Base-by-base conservation (phyloP, 2,113 vertebrate species). In the Fulica atra region DNA sequence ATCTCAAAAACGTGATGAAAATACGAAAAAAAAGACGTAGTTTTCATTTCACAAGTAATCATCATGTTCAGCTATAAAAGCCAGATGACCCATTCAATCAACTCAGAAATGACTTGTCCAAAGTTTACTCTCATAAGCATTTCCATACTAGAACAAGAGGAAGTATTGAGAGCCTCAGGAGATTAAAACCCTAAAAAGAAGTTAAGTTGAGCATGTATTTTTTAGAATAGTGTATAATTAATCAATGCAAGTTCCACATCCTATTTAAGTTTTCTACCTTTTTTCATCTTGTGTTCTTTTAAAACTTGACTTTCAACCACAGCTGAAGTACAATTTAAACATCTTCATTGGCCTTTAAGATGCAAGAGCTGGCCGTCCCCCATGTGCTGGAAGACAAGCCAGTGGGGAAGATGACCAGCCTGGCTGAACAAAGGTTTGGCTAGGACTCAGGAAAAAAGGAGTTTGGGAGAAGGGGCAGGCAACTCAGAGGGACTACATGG, bases 71-170 rank as follows among this genome's bases (percentile, higher is more conserved):
- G 46, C 9, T 63, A 9, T 21, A 48, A 38, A 57, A 71, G 6
- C 16, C 48, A 26, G 9, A 64, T 9, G 20, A 89, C 20, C 3
- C 14, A 63, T 18, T 70, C 56, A 61, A 65, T 33, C 33, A 10
- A n/a, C 0, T 51, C 15, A 11, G 81, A 56, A 42, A 89, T 46
- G 0, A 69, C 36, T 61, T 70, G 6, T n/a, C 36, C 3, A 1
- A 69, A 79, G 29, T 51, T 82, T 40, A 63, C 35, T 29, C 29
- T 25, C 76, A 50, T 21, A 26, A 24, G 12, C 13, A 68, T 35
- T 38, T 51, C 13, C 15, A 7, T 7, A 38, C 51, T 1, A 51
- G 73, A 65, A 60, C 16, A 82, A 44, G 0, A 21, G 0, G 3
- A 68, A 59, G 9, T 29, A 72, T 23, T 26, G 77, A 57, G 23